These are phyloP conservation scores for Hesperia comma DNA, from an alignment of 2,888 invertebrate species.

Conservation along the genomic window DNA sequence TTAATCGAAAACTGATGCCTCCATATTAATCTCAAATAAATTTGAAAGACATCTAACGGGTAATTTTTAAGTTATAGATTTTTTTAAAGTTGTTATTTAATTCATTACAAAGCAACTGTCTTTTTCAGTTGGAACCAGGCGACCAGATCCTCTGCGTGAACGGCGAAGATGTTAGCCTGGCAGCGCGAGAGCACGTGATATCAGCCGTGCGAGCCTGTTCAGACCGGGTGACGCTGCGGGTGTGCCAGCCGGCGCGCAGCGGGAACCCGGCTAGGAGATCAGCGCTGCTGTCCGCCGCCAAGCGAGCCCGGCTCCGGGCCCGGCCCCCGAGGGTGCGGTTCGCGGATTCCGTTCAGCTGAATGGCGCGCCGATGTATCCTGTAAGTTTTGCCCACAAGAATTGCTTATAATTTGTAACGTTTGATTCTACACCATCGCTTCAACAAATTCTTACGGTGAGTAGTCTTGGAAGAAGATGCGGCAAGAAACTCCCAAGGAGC, in stretches of 20 bases:
- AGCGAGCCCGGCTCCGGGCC: slow-evolving; percentile 91
- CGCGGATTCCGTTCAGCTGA: slow-evolving; percentile 94
- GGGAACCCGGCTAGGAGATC: slow-evolving; percentile 87
- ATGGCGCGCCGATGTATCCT: slow-evolving; percentile 92
- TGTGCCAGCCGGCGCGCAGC: slow-evolving; percentile 91
- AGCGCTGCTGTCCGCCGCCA: slow-evolving; percentile 93
- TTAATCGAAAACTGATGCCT: too few relatives aligned
- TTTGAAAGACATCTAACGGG: too few relatives aligned
- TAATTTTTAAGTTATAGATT: too few relatives aligned
- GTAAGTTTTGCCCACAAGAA: too few relatives aligned
- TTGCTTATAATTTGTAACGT: too few relatives aligned
- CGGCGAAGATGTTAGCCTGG: slow-evolving; percentile 93
- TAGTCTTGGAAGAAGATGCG: too few relatives aligned
- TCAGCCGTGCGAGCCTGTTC: slow-evolving; percentile 93
- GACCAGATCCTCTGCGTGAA: slow-evolving; percentile 96
- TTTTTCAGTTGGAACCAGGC: slow-evolving; percentile 89
- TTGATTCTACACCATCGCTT: too few relatives aligned
- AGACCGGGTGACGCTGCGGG: slow-evolving; percentile 89
- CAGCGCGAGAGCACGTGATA: slow-evolving; percentile 95
- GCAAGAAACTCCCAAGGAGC: too few relatives aligned
- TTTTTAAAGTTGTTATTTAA: too few relatives aligned
- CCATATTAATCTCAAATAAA: too few relatives aligned
- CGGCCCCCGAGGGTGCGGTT: slow-evolving; percentile 94
- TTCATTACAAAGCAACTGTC: neutral
- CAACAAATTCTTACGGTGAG: too few relatives aligned